phyloP scores from a whole-genome alignment of 2,797 vertebrate genomes.

The Rhinatrema bivittatum region DNA sequence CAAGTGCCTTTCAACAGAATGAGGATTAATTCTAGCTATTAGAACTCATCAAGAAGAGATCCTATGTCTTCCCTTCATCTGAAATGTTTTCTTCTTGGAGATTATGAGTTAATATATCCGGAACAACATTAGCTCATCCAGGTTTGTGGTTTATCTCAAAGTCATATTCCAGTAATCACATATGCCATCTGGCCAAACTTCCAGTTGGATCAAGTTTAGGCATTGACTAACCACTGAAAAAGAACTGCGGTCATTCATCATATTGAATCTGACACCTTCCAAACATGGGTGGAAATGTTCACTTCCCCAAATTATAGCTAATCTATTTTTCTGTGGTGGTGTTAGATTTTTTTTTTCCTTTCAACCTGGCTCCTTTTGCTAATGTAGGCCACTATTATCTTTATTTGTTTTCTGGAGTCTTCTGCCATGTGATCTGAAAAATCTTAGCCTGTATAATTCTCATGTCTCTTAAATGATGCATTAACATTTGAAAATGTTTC shows the following conservation, averaged over 20 bases:
- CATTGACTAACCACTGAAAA: conserved; percentile 29
- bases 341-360: not conserved
- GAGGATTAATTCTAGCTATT: not conserved
- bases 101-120: conserved; percentile 33
- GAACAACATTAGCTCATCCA: conserved; percentile 9
- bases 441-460: no score
- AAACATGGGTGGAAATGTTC: conserved; percentile 19
- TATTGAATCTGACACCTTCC: conserved; percentile 15
- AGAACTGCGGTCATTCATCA: conserved; percentile 33
- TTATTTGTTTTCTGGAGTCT: not conserved
- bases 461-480: no score
- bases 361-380: no score
- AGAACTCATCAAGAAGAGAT: not conserved
- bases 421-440: not conserved
- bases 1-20: not conserved
- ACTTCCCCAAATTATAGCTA: conserved; percentile 4
- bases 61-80: conserved; percentile 7
- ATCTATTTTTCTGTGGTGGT: conserved; percentile 1
- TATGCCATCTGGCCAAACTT: conserved; percentile 40
- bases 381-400: not conserved
- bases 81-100: conserved; percentile 23
- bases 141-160: conserved; percentile 36
- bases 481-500: no score
- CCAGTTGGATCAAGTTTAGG: conserved; percentile 39
- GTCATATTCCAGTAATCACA: conserved; percentile 22